Percentiles rank a stretch among this genome's conserved stretches.
Conservation (phyloP, 2,888 invertebrate species). For the Temnothorax rugatulus region DNA sequence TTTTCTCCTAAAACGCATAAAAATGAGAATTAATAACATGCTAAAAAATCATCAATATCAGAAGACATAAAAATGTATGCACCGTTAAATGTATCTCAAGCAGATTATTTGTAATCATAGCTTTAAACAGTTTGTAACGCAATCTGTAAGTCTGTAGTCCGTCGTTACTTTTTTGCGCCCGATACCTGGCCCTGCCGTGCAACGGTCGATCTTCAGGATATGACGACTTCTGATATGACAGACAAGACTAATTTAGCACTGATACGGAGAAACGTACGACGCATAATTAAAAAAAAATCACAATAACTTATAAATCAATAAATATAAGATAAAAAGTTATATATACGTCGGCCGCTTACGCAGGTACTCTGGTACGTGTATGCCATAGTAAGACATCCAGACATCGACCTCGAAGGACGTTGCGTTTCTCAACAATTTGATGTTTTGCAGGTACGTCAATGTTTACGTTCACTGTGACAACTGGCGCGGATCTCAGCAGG, state of each 20-base stretch:
- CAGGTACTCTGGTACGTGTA: constrained; percentile 69
- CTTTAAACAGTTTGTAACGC: constrained; percentile 57
- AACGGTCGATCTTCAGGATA: constrained; percentile 73
- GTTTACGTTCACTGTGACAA: constrained; percentile 73
- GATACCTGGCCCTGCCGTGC: constrained; percentile 71
- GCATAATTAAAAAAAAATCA: not conserved
- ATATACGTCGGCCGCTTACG: constrained; percentile 65
- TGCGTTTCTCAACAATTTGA: constrained; percentile 68
- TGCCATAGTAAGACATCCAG: constrained; percentile 75
- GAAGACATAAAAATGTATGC: constrained; percentile 31
- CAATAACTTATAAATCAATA: not conserved
- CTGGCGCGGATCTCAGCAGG: constrained; percentile 82
- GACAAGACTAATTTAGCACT: not conserved
- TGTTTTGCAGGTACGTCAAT: constrained; percentile 54
- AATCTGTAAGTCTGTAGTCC: constrained; percentile 45
- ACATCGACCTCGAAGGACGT: constrained; percentile 67
- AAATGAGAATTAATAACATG: not conserved
- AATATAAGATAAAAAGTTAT: not conserved
- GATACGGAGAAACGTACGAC: not conserved
- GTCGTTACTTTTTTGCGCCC: constrained; percentile 40
- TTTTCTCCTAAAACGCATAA: constrained; percentile 76
- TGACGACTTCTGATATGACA: constrained; percentile 67
- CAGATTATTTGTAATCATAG: constrained; percentile 52
- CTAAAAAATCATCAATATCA: constrained; percentile 1
- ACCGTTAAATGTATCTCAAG: constrained; percentile 74